A percentile compares a stretch with the other conserved stretches of the same genome.
Evolutionary conservation across 2,888 invertebrate genomes (phyloP).

Genomic region (Pachymerium ferrugineum): DNA sequence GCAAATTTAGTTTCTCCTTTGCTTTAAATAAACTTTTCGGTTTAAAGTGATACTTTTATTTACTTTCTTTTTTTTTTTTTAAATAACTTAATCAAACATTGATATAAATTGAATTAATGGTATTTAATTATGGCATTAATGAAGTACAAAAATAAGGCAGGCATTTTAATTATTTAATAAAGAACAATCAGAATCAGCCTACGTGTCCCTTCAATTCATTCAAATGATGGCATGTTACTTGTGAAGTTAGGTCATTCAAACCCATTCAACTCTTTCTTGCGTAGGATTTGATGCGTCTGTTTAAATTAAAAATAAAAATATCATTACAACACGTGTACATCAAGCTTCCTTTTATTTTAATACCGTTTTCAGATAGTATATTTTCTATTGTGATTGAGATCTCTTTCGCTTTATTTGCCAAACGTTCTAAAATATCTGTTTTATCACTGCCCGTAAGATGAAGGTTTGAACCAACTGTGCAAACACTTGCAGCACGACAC

Average conservation of each 20-base stretch:
- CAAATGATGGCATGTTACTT: too few species aligned
- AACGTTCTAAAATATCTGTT: neutral
- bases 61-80: neutral
- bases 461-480: neutral
- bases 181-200: neutral
- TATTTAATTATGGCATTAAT: too few species aligned
- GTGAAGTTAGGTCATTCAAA: neutral
- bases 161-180: neutral
- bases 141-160: too few species aligned
- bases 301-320: neutral
- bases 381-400: neutral
- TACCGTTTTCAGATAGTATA: neutral
- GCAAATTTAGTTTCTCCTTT: neutral
- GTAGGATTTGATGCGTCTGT: neutral
- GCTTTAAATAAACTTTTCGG: neutral
- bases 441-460: neutral
- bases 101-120: too few species aligned
- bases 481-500: constrained; percentile 2
- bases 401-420: neutral
- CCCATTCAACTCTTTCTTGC: neutral
- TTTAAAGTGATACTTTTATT: neutral
- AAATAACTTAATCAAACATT: neutral
- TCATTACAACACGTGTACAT: too few species aligned
- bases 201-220: too few species aligned
- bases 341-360: neutral